Base-by-base conservation (phyloP, 2,113 vertebrate species). In the Erythrocercus mccallii region DNA sequence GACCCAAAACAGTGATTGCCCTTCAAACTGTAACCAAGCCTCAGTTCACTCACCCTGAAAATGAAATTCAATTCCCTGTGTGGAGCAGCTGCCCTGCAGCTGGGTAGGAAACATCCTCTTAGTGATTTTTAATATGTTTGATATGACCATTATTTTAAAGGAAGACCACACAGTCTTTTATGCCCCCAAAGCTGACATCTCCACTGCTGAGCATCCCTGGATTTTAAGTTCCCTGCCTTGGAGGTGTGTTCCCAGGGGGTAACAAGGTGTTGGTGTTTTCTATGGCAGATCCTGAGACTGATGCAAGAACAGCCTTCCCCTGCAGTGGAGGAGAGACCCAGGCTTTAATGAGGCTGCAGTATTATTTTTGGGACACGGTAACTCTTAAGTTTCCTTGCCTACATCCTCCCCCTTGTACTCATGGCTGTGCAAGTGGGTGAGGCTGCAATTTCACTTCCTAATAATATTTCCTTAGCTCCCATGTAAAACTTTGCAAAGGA, bases 361-460 rank as follows among this genome's bases (percentile, higher is more conserved):
- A 98, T 96, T 99, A 98, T 87, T 98, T 98, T 30, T 99, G 98
- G 98, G 98, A 98, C 57, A 98, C 97, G 54, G 98, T 99, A 96
- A 97, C 97, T 86, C 42, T 28, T 35, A 37, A 5, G 68, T 74
- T 94, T 95, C 76, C 78, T 91, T 78, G 38, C 42, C 44, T 93
- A 20, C 57, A 57, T 91, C 47, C 58, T 93, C 58, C 58, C 45
- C 33, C 81, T 77, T 57, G 31, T 72, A 45, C 53, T 31, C 40
- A 44, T 0, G 13, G 81, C 84, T 40, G 30, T 58, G 68, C 70
- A 44, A 73, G 42, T 47, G 87, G 42, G 78, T 73, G 93, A 94
- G 87, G 94, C 85, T 94, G 84, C 58, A 70, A 40, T 91, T 94
- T 88, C 66, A 73, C 66, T 90, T 96, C 81, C 84, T 90, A 93